phyloP scores from a whole-genome alignment of 2,888 invertebrate species.

The Steromphala cineraria region DNA sequence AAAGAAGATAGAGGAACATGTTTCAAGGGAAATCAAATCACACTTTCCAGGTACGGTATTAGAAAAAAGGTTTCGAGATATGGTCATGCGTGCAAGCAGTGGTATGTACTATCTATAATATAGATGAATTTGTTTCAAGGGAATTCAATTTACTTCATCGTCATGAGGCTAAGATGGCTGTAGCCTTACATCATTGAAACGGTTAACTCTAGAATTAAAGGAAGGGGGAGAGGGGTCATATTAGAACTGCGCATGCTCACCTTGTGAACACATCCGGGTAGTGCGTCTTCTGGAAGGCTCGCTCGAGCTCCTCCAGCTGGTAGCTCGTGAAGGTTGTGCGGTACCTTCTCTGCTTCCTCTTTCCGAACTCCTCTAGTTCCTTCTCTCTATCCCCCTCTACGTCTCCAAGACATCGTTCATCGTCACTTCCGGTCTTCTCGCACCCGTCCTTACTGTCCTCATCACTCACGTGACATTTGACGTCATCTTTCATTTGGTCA shows the following conservation, averaged over 20 bases:
- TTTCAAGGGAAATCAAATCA: too few relatives aligned
- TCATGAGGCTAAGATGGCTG: too few relatives aligned
- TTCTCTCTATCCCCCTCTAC: conserved; percentile 35
- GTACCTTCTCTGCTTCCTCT: conserved; percentile 72
- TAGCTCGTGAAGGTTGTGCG: conserved; percentile 72
- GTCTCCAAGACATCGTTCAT: not conserved
- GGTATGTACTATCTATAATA: too few relatives aligned
- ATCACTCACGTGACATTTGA: conserved; percentile 16
- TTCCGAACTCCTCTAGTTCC: conserved; percentile 64
- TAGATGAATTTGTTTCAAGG: too few relatives aligned
- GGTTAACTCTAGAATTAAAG: not conserved
- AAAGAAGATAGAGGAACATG: too few relatives aligned
- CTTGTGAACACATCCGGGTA: conserved; percentile 75
- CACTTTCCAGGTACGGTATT: too few relatives aligned
- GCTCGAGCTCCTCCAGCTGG: conserved; percentile 72
- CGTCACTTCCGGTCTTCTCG: conserved; percentile 21
- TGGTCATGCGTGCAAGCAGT: too few relatives aligned
- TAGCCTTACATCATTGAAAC: not conserved
- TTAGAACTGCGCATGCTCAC: conserved; percentile 44
- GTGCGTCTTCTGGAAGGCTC: conserved; percentile 74
- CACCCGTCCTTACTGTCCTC: not conserved
- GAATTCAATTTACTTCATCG: too few relatives aligned
- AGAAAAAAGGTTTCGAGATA: too few relatives aligned
- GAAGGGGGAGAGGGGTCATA: not conserved
- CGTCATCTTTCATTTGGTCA: conserved; percentile 8